phyloP scores from a whole-genome alignment of 2,888 invertebrate species.

The Luperina nickerlii region DNA sequence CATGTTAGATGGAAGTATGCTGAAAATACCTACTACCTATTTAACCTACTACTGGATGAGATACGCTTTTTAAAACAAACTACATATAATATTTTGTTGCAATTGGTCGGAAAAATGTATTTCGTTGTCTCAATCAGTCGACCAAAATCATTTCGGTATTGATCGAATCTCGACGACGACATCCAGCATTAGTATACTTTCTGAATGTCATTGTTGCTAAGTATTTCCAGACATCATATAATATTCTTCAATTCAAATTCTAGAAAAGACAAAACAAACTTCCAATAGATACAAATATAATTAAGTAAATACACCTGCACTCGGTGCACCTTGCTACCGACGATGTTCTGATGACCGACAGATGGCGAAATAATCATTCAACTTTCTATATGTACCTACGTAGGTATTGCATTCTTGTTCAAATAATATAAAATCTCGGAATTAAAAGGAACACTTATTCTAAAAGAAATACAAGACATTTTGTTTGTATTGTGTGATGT shows the following conservation, averaged over 20 bases:
- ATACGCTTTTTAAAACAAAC: neutral
- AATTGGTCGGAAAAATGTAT: neutral
- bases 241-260: neutral
- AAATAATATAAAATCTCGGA: constrained; percentile 4
- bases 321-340: constrained; percentile 25
- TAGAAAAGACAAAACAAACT: neutral
- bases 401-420: neutral
- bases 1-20: neutral
- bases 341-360: constrained; percentile 31
- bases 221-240: neutral
- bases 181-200: neutral
- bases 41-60: neutral
- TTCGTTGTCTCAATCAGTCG: neutral
- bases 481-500: constrained; percentile 19
- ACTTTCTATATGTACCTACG: neutral
- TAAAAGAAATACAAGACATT: neutral
- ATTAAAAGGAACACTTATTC: neutral
- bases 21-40: neutral
- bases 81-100: neutral
- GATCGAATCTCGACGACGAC: no score
- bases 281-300: neutral
- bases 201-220: neutral
- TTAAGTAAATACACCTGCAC: constrained; percentile 11
- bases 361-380: constrained; percentile 28
- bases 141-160: neutral